Evolutionary conservation across 2,797 vertebrate species (phyloP).

Genomic region (Megalops cyprinoides): DNA sequence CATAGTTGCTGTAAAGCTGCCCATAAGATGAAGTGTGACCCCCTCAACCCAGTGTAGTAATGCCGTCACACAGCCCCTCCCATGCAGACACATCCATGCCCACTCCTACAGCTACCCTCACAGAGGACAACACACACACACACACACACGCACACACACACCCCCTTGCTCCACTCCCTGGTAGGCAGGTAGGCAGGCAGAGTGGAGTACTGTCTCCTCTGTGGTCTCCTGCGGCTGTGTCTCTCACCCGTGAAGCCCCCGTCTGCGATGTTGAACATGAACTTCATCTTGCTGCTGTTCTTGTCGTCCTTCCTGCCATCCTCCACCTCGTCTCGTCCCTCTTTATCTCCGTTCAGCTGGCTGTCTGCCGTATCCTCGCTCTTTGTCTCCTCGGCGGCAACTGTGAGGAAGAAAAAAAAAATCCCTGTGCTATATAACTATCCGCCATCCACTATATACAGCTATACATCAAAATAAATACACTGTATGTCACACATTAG

Average conservation of each 20-base stretch:
- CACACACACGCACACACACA: slow-evolving; percentile 5
- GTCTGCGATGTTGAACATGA: slow-evolving; percentile 99
- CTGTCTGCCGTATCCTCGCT: slow-evolving; percentile 79
- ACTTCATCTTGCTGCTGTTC: slow-evolving; percentile 82
- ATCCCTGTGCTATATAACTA: no score
- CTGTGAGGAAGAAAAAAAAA: slow-evolving; percentile 17
- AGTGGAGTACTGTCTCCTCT: background rate
- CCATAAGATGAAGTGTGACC: no score
- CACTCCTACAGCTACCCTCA: slow-evolving; percentile 8
- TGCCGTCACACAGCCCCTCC: background rate
- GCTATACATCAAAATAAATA: background rate
- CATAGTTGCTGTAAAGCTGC: no score
- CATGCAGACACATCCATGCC: background rate
- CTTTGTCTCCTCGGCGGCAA: slow-evolving; percentile 73
- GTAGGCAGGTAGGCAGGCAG: background rate
- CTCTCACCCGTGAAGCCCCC: slow-evolving; percentile 93
- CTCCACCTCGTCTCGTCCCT: slow-evolving; percentile 81
- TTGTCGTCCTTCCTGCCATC: slow-evolving; percentile 85
- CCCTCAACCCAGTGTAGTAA: no score
- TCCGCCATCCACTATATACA: background rate
- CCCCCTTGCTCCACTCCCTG: background rate
- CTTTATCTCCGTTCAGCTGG: slow-evolving; percentile 88
- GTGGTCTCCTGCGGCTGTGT: background rate
- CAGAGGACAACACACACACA: slow-evolving; percentile 22
- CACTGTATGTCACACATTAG: no score